Evolutionary conservation across 2,797 vertebrate genomes (phyloP).

Genomic region (Sebastes cheni): DNA sequence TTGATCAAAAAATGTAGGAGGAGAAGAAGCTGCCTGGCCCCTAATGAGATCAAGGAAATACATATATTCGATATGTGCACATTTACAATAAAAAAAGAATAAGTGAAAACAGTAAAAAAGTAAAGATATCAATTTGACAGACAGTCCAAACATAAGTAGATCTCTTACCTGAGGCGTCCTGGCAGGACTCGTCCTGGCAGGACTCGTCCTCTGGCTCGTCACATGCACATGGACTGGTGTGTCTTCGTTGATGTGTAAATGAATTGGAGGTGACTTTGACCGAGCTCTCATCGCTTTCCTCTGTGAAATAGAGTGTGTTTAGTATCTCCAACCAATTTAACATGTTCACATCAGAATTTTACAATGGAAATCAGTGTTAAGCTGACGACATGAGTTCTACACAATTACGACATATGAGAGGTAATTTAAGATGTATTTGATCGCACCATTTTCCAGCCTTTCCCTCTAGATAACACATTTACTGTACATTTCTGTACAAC

Average conservation of each 20-base stretch:
- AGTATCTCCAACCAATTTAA: not conserved
- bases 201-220: conserved; percentile 84
- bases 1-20: no score
- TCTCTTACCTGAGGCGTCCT: conserved; percentile 83
- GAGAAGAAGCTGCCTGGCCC: no score
- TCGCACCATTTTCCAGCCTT: not conserved
- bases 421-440: not conserved
- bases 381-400: not conserved
- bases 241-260: conserved; percentile 90
- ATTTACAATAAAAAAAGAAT: not conserved
- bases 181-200: conserved; percentile 77
- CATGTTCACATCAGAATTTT: not conserved
- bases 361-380: not conserved
- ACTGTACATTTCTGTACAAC: not conserved
- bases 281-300: conserved; percentile 87
- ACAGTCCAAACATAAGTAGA: not conserved
- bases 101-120: not conserved
- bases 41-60: not conserved
- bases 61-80: not conserved
- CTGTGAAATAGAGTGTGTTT: conserved; percentile 50
- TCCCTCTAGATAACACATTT: not conserved
- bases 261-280: conserved; percentile 89
- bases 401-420: not conserved
- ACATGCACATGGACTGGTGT: conserved; percentile 93
- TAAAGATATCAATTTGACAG: not conserved